These are phyloP conservation scores for Thera britannica DNA, from an alignment of 2,888 invertebrate species.

Conservation along the genomic window DNA sequence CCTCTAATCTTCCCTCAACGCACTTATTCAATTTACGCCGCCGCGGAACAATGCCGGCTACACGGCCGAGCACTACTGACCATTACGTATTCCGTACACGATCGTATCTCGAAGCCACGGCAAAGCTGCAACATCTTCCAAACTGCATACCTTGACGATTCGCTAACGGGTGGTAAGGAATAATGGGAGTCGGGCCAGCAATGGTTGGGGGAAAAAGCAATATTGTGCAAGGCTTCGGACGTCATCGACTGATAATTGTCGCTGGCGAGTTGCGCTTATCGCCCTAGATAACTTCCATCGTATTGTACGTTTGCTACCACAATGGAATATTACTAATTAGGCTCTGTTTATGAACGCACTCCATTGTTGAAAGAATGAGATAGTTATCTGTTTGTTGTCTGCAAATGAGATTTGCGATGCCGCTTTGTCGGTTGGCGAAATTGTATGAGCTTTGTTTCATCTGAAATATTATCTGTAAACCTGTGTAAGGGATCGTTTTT, in stretches of 20 bases:
- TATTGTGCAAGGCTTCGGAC: constrained; percentile 40
- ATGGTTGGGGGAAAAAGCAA: constrained; percentile 44
- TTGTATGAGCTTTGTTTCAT: constrained; percentile 78
- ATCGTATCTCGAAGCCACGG: constrained; percentile 55
- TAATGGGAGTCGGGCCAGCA: constrained; percentile 41
- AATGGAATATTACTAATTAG: constrained; percentile 85
- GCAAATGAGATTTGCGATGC: constrained; percentile 83
- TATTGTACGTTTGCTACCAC: constrained; percentile 78
- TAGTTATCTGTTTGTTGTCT: constrained; percentile 81
- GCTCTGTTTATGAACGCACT: constrained; percentile 79
- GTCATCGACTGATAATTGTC: constrained; percentile 81
- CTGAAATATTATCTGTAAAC: constrained; percentile 68
- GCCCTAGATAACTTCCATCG: constrained; percentile 82
- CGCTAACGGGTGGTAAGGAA: constrained; percentile 3
- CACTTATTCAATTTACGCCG: constrained; percentile 73
- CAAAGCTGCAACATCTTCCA: constrained; percentile 37
- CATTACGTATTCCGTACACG: constrained; percentile 80
- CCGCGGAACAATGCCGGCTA: constrained; percentile 61
- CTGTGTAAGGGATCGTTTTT: constrained; percentile 61
- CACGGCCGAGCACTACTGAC: constrained; percentile 78
- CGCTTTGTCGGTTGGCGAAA: constrained; percentile 78
- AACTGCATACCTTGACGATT: constrained; percentile 19
- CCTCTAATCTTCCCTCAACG: constrained; percentile 56
- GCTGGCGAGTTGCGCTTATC: constrained; percentile 75
- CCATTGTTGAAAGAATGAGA: constrained; percentile 84